These are phyloP conservation scores for Athetis lepigone DNA, from an alignment of 2,888 invertebrate species.

Conservation along the genomic window DNA sequence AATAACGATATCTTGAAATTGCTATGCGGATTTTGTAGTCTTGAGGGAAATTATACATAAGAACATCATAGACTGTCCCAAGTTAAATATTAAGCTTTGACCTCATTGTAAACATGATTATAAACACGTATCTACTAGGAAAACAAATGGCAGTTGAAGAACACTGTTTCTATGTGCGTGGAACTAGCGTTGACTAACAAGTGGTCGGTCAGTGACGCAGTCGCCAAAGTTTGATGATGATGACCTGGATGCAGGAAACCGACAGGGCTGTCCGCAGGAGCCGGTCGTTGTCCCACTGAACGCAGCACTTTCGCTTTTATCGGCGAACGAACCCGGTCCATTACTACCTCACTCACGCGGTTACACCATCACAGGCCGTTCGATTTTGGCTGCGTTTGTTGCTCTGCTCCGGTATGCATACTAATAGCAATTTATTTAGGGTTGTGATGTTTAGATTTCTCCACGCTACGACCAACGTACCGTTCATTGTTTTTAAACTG, in stretches of 20 bases:
- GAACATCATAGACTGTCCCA: neutral
- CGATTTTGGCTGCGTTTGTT: slow-evolving; percentile 85
- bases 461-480: slow-evolving; percentile 68
- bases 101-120: neutral
- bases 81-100: neutral
- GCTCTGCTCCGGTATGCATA: slow-evolving; percentile 82
- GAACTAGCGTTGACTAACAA: slow-evolving; percentile 54
- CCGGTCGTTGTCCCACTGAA: slow-evolving; percentile 90
- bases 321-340: slow-evolving; percentile 89
- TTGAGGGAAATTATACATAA: slow-evolving; percentile 9
- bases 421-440: slow-evolving; percentile 81
- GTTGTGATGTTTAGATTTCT: slow-evolving; percentile 86
- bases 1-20: slow-evolving; percentile 21
- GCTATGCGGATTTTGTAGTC: slow-evolving; percentile 15
- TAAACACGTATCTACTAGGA: slow-evolving; percentile 11
- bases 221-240: slow-evolving; percentile 73
- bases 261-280: slow-evolving; percentile 81
- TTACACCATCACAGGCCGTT: slow-evolving; percentile 84
- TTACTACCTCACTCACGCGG: slow-evolving; percentile 87
- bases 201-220: slow-evolving; percentile 59
- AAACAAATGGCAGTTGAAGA: slow-evolving; percentile 27
- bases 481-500: slow-evolving; percentile 67
- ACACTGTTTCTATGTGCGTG: slow-evolving; percentile 41
- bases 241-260: slow-evolving; percentile 79
- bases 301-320: slow-evolving; percentile 89